Percentiles rank a stretch among this genome's conserved stretches.
phyloP scores from a whole-genome alignment of 2,888 invertebrate species.

The Adelognathus sp. region DNA sequence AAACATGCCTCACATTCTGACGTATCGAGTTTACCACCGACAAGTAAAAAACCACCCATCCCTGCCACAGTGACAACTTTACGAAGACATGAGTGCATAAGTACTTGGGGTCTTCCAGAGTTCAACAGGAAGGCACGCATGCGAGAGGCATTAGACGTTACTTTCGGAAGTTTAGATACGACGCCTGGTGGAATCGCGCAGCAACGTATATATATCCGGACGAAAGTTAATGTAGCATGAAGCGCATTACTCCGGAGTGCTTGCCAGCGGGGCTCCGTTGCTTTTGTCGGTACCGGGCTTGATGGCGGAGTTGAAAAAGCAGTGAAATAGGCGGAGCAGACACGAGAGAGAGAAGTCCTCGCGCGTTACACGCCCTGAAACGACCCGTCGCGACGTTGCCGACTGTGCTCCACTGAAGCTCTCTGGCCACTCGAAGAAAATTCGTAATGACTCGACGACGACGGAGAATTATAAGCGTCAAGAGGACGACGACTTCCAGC shows the following conservation, averaged over 20 bases:
- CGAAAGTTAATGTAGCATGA: constrained; percentile 77
- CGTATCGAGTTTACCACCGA: background rate
- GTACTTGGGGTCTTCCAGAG: background rate
- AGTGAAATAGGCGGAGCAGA: constrained; percentile 36
- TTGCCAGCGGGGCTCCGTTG: constrained; percentile 62
- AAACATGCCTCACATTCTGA: background rate
- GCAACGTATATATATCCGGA: constrained; percentile 29
- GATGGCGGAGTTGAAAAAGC: constrained; percentile 50
- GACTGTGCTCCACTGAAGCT: constrained; percentile 22
- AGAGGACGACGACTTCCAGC: constrained; percentile 11
- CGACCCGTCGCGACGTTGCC: constrained; percentile 21
- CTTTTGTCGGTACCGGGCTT: constrained; percentile 56
- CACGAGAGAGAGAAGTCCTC: constrained; percentile 14
- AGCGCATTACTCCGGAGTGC: constrained; percentile 75
- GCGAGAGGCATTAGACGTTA: constrained; percentile 6
- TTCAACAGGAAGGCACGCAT: constrained; percentile 17
- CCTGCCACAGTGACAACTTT: background rate
- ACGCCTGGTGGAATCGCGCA: background rate
- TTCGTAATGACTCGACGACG: constrained; percentile 62
- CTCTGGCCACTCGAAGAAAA: constrained; percentile 51
- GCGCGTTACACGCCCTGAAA: background rate
- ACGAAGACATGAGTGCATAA: background rate
- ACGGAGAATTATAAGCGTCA: constrained; percentile 42
- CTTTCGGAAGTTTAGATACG: constrained; percentile 3
- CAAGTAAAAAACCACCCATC: too few species aligned